Evolutionary conservation across 2,797 vertebrate genomes (phyloP), one percentile per base, ranked within the genome.

Genomic region (Podarcis siculus): DNA sequence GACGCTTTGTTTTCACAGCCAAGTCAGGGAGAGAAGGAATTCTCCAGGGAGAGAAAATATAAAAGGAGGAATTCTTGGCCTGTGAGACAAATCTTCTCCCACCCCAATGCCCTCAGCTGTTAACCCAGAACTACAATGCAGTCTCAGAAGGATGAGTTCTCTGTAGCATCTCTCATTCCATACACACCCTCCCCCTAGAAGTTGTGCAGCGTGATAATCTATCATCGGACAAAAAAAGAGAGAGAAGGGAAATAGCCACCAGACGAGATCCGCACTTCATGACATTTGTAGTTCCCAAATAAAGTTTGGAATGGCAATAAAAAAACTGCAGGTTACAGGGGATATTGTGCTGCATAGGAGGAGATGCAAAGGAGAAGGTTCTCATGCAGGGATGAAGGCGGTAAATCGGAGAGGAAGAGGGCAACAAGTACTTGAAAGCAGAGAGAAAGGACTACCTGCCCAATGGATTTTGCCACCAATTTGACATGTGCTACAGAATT

Each of bases 1-100:
- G 5, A 71, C 86, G 93, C 94, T 95, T 97, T 97, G 96, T 97
- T 91, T 1, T 0, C 3, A 0, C 66, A 84, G 85, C 89, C 45
- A 95, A 32, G 86, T 13, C 64, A 15, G 0, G 72, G 72, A 89
- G 82, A 94, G 91, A 83, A 87, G 92, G 87, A 64, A 89, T 83
- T 92, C 82, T 91, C 89, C 82, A 89, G 86, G 27, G 85, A 79
- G 80, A 91, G 75, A 30, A 32, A 3, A 2, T 49, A 76, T 13
- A 82, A 86, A 69, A 86, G n/a, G 72, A 82, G n/a, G 49, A 75
- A 88, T 81, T 94, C 86, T 90, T 23, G 2, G 37, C 71, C 87
- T 79, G 32, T 21, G 71, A 72, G 85, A 35, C 30, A 7, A 86
- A 10, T 87, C 83, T 90, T 83, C 84, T 88, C 0, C 86, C 83